Evolutionary conservation across 2,113 vertebrate species (phyloP).

Genomic region (Corythoichthys haematopterus): DNA sequence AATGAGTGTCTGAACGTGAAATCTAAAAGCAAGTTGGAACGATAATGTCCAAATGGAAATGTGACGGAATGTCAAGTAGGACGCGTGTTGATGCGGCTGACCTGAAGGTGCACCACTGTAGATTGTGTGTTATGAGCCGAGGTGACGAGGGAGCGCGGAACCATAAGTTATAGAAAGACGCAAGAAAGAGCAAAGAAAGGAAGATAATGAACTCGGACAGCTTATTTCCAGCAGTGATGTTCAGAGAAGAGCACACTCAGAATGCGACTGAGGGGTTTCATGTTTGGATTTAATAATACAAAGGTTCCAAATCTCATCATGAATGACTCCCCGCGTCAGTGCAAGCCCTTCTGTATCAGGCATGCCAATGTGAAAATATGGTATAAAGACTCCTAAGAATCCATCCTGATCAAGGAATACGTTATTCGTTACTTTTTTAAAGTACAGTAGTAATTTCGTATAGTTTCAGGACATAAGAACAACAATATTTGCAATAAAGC

Average conservation of each 20-base stretch:
- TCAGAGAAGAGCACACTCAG: constrained; percentile 5
- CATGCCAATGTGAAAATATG: background rate
- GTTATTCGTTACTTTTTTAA: background rate
- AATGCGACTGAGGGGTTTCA: background rate
- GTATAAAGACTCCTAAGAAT: background rate
- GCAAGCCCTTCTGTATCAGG: background rate
- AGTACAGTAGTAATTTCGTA: background rate
- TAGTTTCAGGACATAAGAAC: no score
- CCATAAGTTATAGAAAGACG: constrained; percentile 27
- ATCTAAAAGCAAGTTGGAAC: background rate
- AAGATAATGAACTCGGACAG: constrained; percentile 35
- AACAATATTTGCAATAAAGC: no score
- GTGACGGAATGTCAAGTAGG: constrained; percentile 2
- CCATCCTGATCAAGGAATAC: background rate
- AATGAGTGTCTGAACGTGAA: background rate
- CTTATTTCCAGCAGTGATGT: constrained; percentile 6
- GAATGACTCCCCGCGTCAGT: background rate
- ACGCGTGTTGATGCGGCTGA: background rate
- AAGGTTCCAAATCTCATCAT: background rate
- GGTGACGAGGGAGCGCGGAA: constrained; percentile 48
- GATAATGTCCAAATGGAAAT: background rate
- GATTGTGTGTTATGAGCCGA: constrained; percentile 55
- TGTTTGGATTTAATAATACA: constrained; percentile 30
- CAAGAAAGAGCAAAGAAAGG: constrained; percentile 28
- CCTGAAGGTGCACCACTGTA: constrained; percentile 25